Conservation (phyloP, 1,140 invertebrate species). For the Solenopsis invicta region DNA sequence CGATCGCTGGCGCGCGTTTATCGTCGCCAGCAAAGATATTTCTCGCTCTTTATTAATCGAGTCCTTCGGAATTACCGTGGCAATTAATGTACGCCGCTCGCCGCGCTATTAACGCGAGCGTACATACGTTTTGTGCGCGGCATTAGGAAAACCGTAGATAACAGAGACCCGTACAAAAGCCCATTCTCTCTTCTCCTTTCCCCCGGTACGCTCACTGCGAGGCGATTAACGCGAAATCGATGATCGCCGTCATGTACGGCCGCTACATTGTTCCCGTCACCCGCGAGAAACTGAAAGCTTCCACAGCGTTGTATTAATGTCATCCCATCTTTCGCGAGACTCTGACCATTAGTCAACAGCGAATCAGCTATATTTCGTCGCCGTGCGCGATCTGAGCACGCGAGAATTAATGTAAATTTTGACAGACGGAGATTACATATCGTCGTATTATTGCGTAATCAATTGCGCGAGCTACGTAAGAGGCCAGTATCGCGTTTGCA, state of each 20-base stretch:
- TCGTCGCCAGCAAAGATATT: constrained; percentile 47
- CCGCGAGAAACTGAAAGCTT: constrained; percentile 33
- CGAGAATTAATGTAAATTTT: constrained; percentile 8
- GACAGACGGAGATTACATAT: neutral
- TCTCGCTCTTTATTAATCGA: constrained; percentile 60
- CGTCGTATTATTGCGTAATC: neutral
- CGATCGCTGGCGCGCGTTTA: constrained; percentile 31
- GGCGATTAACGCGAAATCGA: constrained; percentile 39
- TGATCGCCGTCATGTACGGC: constrained; percentile 2
- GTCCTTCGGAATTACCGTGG: constrained; percentile 50
- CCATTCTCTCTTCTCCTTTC: neutral
- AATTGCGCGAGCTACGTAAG: neutral
- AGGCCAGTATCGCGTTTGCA: neutral
- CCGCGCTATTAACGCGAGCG: constrained; percentile 46
- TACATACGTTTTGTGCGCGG: constrained; percentile 34
- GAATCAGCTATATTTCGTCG: constrained; percentile 8
- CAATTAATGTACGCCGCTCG: constrained; percentile 47
- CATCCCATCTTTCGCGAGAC: neutral
- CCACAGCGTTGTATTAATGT: constrained; percentile 4
- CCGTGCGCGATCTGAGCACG: neutral
- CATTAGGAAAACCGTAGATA: constrained; percentile 58
- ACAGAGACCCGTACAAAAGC: constrained; percentile 31
- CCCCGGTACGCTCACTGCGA: neutral
- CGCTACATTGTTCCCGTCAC: constrained; percentile 37
- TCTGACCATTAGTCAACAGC: neutral